A percentile compares a stretch with the other conserved stretches of the same genome.
phyloP scores from a whole-genome alignment of 2,113 vertebrate species.

The Lepus europaeus region DNA sequence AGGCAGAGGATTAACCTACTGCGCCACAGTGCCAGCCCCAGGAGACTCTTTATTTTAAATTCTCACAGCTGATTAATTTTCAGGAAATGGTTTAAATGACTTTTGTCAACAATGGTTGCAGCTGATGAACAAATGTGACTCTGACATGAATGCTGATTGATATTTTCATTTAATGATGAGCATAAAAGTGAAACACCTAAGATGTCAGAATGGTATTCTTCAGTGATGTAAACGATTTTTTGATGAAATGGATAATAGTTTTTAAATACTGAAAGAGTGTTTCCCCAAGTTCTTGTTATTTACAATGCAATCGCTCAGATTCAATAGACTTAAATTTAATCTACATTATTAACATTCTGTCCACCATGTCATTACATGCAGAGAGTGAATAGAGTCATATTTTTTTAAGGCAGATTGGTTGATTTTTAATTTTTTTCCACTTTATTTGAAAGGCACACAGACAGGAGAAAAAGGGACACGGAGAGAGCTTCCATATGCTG shows the following conservation, averaged over 20 bases:
- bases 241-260: background rate
- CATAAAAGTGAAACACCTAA: background rate
- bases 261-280: background rate
- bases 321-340: background rate
- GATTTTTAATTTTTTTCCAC: too few species aligned
- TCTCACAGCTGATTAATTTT: background rate
- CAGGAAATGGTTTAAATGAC: background rate
- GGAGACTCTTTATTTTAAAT: background rate
- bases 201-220: background rate
- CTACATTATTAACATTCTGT: background rate
- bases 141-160: background rate
- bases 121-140: background rate
- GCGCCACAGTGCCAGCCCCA: too few species aligned
- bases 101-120: background rate
- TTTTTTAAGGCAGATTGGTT: too few species aligned
- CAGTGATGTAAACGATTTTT: background rate
- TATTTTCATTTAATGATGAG: slow-evolving; percentile 16
- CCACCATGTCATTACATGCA: background rate
- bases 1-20: too few species aligned
- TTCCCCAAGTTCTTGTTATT: background rate
- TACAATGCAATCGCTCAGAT: background rate
- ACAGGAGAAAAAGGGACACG: too few species aligned
- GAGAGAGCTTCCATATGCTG: too few species aligned
- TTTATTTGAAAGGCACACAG: too few species aligned
- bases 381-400: background rate